Base-by-base conservation (phyloP, 2,888 invertebrate genomes). In the Microplitis deprimator region DNA sequence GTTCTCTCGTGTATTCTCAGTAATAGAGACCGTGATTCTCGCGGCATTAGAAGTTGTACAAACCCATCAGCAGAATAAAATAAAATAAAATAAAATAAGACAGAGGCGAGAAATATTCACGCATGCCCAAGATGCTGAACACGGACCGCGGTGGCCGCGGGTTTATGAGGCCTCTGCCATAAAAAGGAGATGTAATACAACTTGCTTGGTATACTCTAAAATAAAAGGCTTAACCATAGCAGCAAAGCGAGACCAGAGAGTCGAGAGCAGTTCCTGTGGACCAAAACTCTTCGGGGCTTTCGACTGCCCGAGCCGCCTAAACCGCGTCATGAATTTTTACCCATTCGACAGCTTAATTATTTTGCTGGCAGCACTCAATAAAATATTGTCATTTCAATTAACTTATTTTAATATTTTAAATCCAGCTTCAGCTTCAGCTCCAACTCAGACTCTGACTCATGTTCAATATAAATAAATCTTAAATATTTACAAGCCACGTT, bases 41-140 rank as follows among this genome's bases (percentile, higher is more conserved):
- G 3, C 4, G 13, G 13, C 50, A 50, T 13, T 50, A 50, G 13
- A 29, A 65, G 62, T 16, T 16, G 62, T 62, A 8, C 10, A 13
- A 59, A n/a, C n/a, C 59, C 10, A 20, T 73, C 17, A 16, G 59
- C 50, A 16, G 20, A 38, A 59, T 67, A 65, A 65, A 67, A 38
- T 65, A 65, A 65, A 67, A 38, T 65, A 65, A 67, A 67, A 77
- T 61, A 68, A 69, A 29, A 29, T 29, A 29, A 29, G 29, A 29
- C 29, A 77, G 82, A 82, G 84, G 87, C 82, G 82, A 79, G 84
- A 86, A 77, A 77, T 85, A 84, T 83, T 85, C 85, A 83, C 84
- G 85, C 82, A 84, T 86, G 82, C 83, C 83, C 80, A 73, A 82
- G 85, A 85, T 83, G 80, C 84, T 84, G 83, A 85, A 85, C 85